Evolutionary conservation across 1,140 invertebrate species (phyloP), one percentile per base, ranked within the genome.

Genomic region (Battus philenor): DNA sequence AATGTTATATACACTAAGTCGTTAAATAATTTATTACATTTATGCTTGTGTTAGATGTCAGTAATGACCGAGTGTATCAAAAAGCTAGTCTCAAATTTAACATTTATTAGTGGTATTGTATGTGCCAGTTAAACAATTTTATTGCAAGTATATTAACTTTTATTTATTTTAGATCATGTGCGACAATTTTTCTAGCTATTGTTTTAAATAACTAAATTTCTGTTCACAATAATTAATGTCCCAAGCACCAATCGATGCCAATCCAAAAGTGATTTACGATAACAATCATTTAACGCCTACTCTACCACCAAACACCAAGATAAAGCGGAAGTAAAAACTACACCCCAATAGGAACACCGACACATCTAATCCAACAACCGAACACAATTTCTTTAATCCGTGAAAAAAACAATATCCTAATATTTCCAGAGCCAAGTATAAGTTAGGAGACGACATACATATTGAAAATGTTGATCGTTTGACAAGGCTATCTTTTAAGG

Each of bases 1-100:
- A 39, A 39, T 8, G 9, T 26, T 39, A 26, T 39, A 10, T 12
- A 39, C 20, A n/a, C 36, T 39, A 39, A 12, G 20, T 39, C 10
- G 13, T 47, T 24, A 18, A 41, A 39, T 31, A 24, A 22, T n/a
- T 47, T 27, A 43, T 16, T 9, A 16, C 33, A 45, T 54, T 24
- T 27, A 48, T 44, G 32, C 10, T 16, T 15, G 31, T 22, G 18
- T 44, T 22, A 54, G 17, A 6, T 41, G 30, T 45, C 36, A 39
- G 27, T 43, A 43, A 32, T 33, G 74, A 81, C 77, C 77, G 72
- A 66, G 54, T 48, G 38, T 60, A 51, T 72, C 61, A 80, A 84
- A 78, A 62, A 80, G 76, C 80, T 84, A 84, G 80, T 84, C 80
- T 84, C 80, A 81, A 81, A 61, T 63, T 39, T 48, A 30, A 44